Evolutionary conservation across 1,140 invertebrate species (phyloP), one percentile per base, ranked within the genome.

Genomic region (Drosophila biarmipes): DNA sequence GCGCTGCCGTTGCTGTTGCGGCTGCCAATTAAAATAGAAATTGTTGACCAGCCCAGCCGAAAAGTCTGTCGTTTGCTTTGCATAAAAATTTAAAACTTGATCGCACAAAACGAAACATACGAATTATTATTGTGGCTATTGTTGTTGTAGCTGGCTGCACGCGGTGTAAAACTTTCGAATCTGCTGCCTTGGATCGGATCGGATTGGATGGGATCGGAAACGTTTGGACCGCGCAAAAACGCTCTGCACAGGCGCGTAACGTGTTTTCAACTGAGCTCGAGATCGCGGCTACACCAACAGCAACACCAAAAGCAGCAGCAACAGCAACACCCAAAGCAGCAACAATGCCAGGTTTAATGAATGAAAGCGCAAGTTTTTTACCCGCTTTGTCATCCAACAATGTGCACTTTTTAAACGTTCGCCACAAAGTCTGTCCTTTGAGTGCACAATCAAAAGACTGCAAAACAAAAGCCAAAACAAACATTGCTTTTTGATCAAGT

Each of bases 21-120:
- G 72, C 77, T 77, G 72, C 56, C 72, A 85, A 85, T 80, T 85
- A 85, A 85, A 85, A 77, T 80, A 89, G 85, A 87, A 89, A 87
- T 86, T 81, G 77, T 86, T 80, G 73, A 71, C 77, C 73, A 80
- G 66, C 79, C 77, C 73, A 80, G 66, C 79, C 79, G 56, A 81
- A 80, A 73, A 55, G 62, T 61, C 56, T 78, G 72, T 67, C 78
- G 69, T 66, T 43, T 61, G 54, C 53, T 90, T 90, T 90, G 85
- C 85, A 89, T 89, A 90, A 78, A 80, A 78, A 84, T 74, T 78
- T 64, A 62, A 85, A 80, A 73, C 75, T 85, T 77, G 43, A 63
- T 73, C 62, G 77, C 55, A 81, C 54, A 67, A 67, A 73, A 72
- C 63, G 71, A 71, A 79, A 62, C 64, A 80, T 68, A 68, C 61